phyloP scores from a whole-genome alignment of 2,113 vertebrate species.

The Vireo altiloquus region DNA sequence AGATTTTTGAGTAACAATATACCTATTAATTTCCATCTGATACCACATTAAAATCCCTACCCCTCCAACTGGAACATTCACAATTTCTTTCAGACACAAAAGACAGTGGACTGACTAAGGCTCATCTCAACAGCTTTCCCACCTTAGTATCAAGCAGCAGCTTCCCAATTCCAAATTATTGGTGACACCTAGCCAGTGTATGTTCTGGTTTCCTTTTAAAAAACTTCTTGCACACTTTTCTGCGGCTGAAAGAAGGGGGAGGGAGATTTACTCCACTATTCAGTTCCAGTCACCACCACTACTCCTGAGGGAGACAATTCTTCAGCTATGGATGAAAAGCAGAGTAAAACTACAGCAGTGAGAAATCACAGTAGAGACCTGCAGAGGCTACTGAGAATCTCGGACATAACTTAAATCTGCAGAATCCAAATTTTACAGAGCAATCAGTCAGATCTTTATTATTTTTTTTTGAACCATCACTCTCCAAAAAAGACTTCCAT shows the following conservation, averaged over 20 bases:
- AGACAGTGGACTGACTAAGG: background rate
- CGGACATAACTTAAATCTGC: background rate
- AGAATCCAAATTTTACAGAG: background rate
- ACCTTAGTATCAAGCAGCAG: background rate
- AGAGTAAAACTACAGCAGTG: background rate
- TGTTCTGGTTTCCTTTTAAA: conserved; percentile 28
- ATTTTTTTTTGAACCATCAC: background rate
- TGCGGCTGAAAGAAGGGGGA: background rate
- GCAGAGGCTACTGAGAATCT: background rate
- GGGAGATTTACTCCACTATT: background rate
- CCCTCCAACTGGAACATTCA: background rate
- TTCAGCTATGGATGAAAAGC: background rate
- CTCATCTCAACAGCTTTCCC: background rate
- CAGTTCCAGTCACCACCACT: background rate
- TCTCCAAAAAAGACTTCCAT: background rate
- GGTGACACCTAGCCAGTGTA: conserved; percentile 7
- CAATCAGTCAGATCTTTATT: background rate
- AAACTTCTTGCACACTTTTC: background rate
- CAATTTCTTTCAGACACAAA: background rate
- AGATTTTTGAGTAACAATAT: background rate
- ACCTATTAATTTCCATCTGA: background rate
- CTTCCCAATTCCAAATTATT: background rate
- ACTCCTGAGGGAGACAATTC: background rate
- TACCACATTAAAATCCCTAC: background rate
- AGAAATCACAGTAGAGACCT: background rate